Conservation (phyloP, 2,888 invertebrate genomes). For the Coremacera marginata region DNA sequence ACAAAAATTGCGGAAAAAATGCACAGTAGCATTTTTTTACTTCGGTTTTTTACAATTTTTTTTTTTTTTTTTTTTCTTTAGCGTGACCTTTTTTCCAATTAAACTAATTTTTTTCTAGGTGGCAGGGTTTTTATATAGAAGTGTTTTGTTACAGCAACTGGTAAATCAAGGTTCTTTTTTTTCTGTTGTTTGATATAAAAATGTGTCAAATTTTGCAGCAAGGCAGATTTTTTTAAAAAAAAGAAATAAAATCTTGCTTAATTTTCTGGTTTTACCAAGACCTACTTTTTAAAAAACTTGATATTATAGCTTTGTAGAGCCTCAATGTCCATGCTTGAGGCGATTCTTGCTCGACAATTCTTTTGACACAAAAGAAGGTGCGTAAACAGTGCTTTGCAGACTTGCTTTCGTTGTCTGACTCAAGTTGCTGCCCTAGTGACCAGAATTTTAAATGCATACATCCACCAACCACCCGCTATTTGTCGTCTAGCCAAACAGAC, state of each 20-base stretch:
- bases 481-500: not conserved
- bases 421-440: conserved; percentile 14
- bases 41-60: no score
- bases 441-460: not conserved
- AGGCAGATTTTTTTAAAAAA: not conserved
- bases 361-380: not conserved
- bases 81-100: not conserved
- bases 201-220: not conserved
- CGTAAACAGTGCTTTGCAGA: not conserved
- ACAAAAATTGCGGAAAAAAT: not conserved
- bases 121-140: not conserved
- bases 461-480: not conserved
- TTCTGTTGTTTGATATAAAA: not conserved
- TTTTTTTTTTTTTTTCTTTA: not conserved
- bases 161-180: not conserved
- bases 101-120: not conserved
- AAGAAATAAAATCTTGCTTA: not conserved
- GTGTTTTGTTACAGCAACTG: not conserved
- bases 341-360: no score
- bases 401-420: not conserved
- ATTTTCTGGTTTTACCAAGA: not conserved
- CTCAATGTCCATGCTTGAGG: no score
- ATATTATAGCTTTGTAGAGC: no score
- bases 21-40: not conserved
- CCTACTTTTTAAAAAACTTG: not conserved